Conservation (phyloP, 2,113 vertebrate genomes). For the Notarius lentiginosus region DNA sequence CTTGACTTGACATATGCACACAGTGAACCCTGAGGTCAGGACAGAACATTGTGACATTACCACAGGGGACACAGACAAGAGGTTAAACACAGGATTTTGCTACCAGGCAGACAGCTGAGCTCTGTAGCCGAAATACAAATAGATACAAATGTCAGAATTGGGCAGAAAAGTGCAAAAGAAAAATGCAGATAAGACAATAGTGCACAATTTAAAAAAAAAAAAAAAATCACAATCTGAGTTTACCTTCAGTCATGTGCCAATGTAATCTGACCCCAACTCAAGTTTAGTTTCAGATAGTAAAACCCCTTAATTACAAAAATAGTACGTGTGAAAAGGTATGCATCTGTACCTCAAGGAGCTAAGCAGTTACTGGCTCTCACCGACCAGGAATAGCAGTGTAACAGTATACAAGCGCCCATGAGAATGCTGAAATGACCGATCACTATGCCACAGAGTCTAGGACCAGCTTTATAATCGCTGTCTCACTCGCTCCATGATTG, state of each 20-base stretch:
- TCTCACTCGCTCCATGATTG: background rate
- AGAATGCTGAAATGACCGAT: slow-evolving; percentile 53
- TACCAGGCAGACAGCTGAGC: slow-evolving; percentile 12
- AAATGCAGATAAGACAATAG: slow-evolving; percentile 23
- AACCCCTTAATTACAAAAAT: background rate
- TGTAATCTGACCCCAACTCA: background rate
- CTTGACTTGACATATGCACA: no score
- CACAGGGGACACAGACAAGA: background rate
- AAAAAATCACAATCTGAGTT: background rate
- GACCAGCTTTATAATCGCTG: background rate
- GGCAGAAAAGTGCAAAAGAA: slow-evolving; percentile 23
- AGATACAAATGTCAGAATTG: slow-evolving; percentile 15
- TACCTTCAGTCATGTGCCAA: background rate
- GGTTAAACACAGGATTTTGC: background rate
- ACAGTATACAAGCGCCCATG: slow-evolving; percentile 64
- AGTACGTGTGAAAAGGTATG: slow-evolving; percentile 1
- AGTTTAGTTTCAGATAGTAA: background rate
- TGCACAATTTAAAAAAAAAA: background rate
- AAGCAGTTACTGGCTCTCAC: slow-evolving; percentile 58
- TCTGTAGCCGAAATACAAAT: slow-evolving; percentile 9
- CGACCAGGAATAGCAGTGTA: slow-evolving; percentile 74
- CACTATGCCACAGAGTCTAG: slow-evolving; percentile 1
- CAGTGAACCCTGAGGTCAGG: slow-evolving; percentile 9
- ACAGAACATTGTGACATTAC: background rate
- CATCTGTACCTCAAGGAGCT: slow-evolving; percentile 19